These are phyloP conservation scores for Ctenomys sociabilis DNA, from an alignment of 2,113 vertebrate species.

Conservation along the genomic window DNA sequence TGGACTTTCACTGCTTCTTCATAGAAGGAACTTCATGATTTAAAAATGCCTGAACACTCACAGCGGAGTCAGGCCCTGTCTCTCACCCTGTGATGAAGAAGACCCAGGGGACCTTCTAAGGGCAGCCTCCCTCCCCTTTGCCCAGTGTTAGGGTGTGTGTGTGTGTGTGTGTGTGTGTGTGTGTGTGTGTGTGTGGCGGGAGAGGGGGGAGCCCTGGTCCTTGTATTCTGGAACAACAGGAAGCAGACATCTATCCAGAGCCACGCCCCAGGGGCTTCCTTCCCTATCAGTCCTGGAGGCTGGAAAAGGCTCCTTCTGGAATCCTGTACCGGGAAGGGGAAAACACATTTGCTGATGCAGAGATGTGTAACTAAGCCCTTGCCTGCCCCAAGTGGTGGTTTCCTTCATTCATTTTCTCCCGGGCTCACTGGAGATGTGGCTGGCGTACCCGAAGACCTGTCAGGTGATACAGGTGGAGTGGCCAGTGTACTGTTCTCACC, in stretches of 20 bases:
- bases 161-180: not conserved
- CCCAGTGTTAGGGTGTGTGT: not conserved
- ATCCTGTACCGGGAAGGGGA: not conserved
- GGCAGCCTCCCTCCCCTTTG: not conserved
- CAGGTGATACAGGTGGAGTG: rapidly evolving
- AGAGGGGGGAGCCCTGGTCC: not conserved
- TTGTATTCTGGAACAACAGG: not conserved
- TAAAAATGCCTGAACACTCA: not conserved
- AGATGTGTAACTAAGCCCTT: not conserved
- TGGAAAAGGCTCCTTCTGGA: not conserved
- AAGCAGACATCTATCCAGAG: not conserved
- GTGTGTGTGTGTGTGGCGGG: not conserved
- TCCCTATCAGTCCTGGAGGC: not conserved
- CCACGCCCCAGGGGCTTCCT: not conserved
- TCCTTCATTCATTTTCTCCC: not conserved
- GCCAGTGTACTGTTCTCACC: rapidly evolving
- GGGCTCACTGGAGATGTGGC: not conserved
- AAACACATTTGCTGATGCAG: rapidly evolving
- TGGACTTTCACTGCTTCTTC: not conserved
- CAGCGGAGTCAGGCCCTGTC: not conserved
- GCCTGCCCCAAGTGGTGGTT: not conserved
- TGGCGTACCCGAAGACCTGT: not conserved
- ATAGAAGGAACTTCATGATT: not conserved
- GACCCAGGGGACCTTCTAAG: not conserved
- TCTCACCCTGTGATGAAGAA: not conserved